Conservation (phyloP, 1,140 invertebrate genomes). For the Atopsyche davidsoni region DNA sequence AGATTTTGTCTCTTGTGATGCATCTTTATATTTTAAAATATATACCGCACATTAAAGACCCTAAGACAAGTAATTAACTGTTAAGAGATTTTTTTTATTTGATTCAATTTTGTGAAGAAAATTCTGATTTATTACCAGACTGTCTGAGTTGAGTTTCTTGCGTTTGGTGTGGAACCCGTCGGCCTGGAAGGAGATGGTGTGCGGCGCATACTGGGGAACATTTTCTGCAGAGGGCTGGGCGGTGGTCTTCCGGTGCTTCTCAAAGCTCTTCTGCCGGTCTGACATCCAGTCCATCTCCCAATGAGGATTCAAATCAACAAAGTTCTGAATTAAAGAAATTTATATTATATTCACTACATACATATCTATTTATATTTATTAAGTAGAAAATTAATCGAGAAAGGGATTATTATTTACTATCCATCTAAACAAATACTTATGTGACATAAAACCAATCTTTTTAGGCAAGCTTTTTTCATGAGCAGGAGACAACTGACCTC, state of each 20-base stretch:
- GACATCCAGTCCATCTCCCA: slow-evolving; percentile 81
- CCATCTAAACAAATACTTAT: not conserved
- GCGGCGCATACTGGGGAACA: slow-evolving; percentile 35
- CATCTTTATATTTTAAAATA: too few relatives aligned
- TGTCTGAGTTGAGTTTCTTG: slow-evolving; percentile 15
- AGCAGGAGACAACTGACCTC: slow-evolving; percentile 1
- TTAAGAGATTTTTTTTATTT: too few relatives aligned
- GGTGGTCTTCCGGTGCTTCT: slow-evolving; percentile 35
- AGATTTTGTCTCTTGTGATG: too few relatives aligned
- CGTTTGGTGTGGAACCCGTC: slow-evolving; percentile 43
- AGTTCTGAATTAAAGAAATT: slow-evolving; percentile 53
- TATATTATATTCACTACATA: too few relatives aligned
- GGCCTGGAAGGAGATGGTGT: slow-evolving; percentile 44
- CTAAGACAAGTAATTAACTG: too few relatives aligned
- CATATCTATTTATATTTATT: too few relatives aligned
- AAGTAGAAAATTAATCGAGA: too few relatives aligned
- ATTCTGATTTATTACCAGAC: slow-evolving; percentile 12
- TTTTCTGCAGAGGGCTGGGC: slow-evolving; percentile 25
- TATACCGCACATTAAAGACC: too few relatives aligned
- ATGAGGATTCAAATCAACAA: slow-evolving; percentile 72
- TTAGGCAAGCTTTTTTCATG: too few relatives aligned
- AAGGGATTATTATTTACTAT: slow-evolving; percentile 1
- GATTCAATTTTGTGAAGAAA: slow-evolving; percentile 2
- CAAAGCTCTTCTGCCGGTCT: slow-evolving; percentile 68
- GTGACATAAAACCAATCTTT: not conserved